Evolutionary conservation across 2,888 invertebrate genomes (phyloP), one percentile per base, ranked within the genome.

Genomic region (Drosophila formosana): DNA sequence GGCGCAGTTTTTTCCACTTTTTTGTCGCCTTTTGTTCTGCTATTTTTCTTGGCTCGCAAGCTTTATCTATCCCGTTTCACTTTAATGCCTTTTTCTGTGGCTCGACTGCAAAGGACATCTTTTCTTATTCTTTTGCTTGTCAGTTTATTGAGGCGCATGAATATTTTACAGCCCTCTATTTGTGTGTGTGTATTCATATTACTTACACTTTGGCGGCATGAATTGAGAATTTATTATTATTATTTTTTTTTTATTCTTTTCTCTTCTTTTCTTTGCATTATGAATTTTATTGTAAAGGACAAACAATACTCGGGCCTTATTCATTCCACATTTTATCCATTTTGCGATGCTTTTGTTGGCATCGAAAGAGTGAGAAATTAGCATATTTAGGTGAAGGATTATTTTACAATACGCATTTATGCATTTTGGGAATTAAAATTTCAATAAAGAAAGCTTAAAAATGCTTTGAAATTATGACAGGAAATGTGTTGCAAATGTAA

Each of bases 141-240:
- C 77, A 72, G 83, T 72, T 86, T 89, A 87, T 87, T 83, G 89
- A 86, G 78, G 89, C 86, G 80, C 81, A 77, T 88, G 87, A 80
- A 88, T 83, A 80, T 88, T 86, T 83, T 77, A 72, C 77, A 88
- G 77, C 69, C 71, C 62, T 62, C 28, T 28, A 7, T 50, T 55
- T 61, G 41, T 67, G n/a, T 43, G 25, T 50, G 18, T 67, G 41
- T 46, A 25, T 57, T 43, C 50, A 56, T 69, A 67, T 71, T 69
- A 58, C 52, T 57, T 65, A 65, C 47, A 60, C 61, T 68, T 64
- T 66, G 51, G 55, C 60, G 67, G 64, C 50, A 55, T 69, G 75
- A 74, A 65, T 74, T 68, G 9, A 46, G 58, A 65, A 74, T 75
- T 65, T 78, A 74, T 75, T 78, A 60, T 74, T 55, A 55, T 67